Conservation (phyloP, 2,113 vertebrate genomes). For the Thermophis baileyi region DNA sequence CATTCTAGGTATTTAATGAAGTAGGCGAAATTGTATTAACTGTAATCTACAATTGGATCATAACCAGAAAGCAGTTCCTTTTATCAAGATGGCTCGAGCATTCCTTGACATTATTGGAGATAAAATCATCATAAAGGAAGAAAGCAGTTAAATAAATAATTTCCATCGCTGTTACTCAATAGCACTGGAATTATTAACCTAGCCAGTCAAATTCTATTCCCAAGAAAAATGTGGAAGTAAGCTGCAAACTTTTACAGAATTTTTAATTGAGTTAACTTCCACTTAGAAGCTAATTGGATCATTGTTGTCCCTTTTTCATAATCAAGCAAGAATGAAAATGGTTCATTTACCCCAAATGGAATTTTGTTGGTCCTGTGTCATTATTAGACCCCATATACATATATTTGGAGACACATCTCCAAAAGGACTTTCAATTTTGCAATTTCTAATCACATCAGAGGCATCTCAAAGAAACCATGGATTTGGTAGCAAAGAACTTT, state of each 20-base stretch:
- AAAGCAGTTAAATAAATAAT: conserved; percentile 44
- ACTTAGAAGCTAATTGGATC: background rate
- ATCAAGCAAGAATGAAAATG: background rate
- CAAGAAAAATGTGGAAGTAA: background rate
- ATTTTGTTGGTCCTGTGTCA: background rate
- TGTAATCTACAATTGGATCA: background rate
- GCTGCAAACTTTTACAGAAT: background rate
- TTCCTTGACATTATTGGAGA: conserved; percentile 37
- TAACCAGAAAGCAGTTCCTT: background rate
- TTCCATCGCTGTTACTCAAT: conserved; percentile 46
- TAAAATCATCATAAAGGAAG: conserved; percentile 32
- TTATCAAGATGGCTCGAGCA: background rate
- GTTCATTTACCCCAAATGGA: background rate
- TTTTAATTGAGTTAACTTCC: background rate
- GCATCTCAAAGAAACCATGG: background rate
- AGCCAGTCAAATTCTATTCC: background rate
- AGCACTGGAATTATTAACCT: background rate
- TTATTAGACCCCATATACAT: background rate
- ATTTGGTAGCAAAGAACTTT: background rate
- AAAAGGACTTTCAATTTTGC: background rate
- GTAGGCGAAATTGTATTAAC: background rate
- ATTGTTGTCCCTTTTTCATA: background rate
- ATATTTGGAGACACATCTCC: background rate
- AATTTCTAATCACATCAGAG: background rate
- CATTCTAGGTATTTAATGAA: background rate